A percentile compares a stretch with the other conserved stretches of the same genome.
Conservation (phyloP, 2,888 invertebrate genomes). For the Eupithecia exiguata region DNA sequence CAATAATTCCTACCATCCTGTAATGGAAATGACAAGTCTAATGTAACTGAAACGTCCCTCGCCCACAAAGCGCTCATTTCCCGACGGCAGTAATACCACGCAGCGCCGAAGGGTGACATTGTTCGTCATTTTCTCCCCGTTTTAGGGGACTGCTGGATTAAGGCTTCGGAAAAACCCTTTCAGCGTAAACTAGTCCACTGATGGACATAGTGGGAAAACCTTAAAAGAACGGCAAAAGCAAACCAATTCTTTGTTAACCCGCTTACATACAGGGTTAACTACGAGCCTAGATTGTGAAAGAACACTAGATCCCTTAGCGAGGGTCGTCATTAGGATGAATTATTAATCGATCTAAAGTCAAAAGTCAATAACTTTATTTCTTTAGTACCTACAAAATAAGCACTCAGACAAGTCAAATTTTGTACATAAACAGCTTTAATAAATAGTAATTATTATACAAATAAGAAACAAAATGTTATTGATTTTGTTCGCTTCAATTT, state of each 20-base stretch:
- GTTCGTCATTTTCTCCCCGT: constrained; percentile 79
- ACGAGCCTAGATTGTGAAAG: too few relatives aligned
- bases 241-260: not conserved
- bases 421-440: too few relatives aligned
- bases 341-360: too few relatives aligned
- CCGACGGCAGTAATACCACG: constrained; percentile 81
- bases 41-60: constrained; percentile 77
- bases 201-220: not conserved
- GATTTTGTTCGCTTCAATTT: too few relatives aligned
- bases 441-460: too few relatives aligned
- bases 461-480: too few relatives aligned
- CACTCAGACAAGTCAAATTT: too few relatives aligned
- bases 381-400: too few relatives aligned
- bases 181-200: not conserved
- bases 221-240: not conserved
- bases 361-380: too few relatives aligned
- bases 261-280: too few relatives aligned
- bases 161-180: not conserved
- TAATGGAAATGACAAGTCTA: constrained; percentile 79
- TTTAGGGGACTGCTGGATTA: constrained; percentile 32
- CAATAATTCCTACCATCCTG: constrained; percentile 38
- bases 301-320: too few relatives aligned
- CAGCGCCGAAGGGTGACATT: constrained; percentile 78
- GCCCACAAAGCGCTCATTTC: constrained; percentile 82
- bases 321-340: too few relatives aligned